phyloP scores from a whole-genome alignment of 2,888 invertebrate genomes.

The Incurvaria masculella region DNA sequence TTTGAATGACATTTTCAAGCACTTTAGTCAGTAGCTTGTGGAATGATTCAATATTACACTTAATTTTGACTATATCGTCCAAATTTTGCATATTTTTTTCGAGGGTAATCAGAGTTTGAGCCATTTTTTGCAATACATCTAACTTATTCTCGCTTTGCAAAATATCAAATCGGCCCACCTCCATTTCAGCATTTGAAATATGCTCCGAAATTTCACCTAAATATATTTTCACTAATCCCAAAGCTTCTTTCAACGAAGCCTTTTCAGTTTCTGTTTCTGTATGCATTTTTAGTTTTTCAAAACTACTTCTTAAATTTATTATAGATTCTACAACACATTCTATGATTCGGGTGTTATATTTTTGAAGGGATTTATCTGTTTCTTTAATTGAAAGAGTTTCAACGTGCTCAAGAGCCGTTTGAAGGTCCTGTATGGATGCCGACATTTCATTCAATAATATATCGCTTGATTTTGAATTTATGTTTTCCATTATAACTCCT shows the following conservation, averaged over 20 bases:
- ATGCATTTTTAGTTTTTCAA: conserved; percentile 45
- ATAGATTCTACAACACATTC: conserved; percentile 63
- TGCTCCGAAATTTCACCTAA: conserved; percentile 34
- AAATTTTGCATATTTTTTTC: conserved; percentile 38
- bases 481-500: conserved; percentile 22
- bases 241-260: conserved; percentile 28
- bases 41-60: conserved; percentile 32
- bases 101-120: conserved; percentile 40
- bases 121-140: conserved; percentile 43
- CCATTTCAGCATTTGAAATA: conserved; percentile 29
- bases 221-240: conserved; percentile 33
- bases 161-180: conserved; percentile 36
- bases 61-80: conserved; percentile 28
- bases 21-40: conserved; percentile 53
- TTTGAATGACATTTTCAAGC: conserved; percentile 56
- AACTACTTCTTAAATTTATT: conserved; percentile 58
- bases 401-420: conserved; percentile 43
- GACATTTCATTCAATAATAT: conserved; percentile 44
- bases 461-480: conserved; percentile 30
- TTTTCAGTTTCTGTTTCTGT: conserved; percentile 26
- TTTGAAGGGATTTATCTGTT: conserved; percentile 32
- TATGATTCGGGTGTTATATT: conserved; percentile 58
- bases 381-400: conserved; percentile 54
- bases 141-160: conserved; percentile 44
- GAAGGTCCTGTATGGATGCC: conserved; percentile 47